Percentiles rank a stretch among this genome's conserved stretches.
Conservation (phyloP, 2,113 vertebrate species). For the Coptodon rendalli region DNA sequence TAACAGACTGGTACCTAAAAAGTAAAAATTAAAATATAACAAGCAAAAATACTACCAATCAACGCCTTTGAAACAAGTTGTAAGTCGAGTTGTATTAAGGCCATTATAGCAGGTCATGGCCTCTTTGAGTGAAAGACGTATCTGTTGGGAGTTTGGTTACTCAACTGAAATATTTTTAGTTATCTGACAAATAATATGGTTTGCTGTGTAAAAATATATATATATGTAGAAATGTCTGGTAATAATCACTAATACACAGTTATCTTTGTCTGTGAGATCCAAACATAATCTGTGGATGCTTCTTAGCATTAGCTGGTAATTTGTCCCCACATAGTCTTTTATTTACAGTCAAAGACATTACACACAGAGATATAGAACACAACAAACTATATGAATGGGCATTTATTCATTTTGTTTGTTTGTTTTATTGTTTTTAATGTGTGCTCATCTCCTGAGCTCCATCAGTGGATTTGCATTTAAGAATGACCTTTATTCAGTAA, state of each 20-base stretch:
- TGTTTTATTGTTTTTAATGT: neutral
- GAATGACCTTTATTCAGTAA: neutral
- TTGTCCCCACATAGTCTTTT: accelerated
- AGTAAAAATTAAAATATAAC: neutral
- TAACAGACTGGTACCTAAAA: neutral
- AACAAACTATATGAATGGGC: neutral
- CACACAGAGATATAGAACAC: neutral
- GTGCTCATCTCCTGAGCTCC: neutral
- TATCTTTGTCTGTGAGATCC: neutral
- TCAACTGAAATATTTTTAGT: neutral
- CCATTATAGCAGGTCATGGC: neutral
- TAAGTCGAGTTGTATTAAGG: accelerated
- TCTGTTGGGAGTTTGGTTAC: neutral
- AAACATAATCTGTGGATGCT: neutral
- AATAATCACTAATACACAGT: accelerated
- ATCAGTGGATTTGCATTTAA: neutral
- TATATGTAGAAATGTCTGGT: neutral
- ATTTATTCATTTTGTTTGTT: neutral
- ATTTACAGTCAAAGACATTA: neutral
- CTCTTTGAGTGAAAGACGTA: neutral
- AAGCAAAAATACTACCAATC: neutral
- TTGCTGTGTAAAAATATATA: neutral
- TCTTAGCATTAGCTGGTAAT: neutral
- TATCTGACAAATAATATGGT: neutral
- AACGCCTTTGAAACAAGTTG: neutral